Evolutionary conservation across 2,113 vertebrate genomes (phyloP).

Genomic region (Tor tambroides): DNA sequence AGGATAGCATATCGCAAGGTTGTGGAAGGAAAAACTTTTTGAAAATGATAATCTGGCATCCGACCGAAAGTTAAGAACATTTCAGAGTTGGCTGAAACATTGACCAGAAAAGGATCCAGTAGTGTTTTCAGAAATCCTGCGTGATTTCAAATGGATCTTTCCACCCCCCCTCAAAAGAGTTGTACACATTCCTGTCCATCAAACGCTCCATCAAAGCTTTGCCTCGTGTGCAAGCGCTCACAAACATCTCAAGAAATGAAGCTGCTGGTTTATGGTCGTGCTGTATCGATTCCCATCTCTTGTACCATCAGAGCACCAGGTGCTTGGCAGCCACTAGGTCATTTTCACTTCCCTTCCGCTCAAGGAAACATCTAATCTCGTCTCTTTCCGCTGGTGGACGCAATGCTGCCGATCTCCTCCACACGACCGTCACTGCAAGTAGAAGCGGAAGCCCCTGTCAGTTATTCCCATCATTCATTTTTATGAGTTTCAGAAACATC

Average conservation of each 20-base stretch:
- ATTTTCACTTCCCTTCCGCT: neutral
- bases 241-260: constrained; percentile 13
- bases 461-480: constrained; percentile 49
- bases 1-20: neutral
- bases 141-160: neutral
- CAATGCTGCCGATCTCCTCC: neutral
- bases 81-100: neutral
- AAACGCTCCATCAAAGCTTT: neutral
- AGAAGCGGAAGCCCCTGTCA: constrained; percentile 31
- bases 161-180: neutral
- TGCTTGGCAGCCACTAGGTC: constrained; percentile 9
- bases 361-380: constrained; percentile 14
- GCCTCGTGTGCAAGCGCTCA: neutral
- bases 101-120: neutral
- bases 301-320: constrained; percentile 18
- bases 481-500: constrained; percentile 47
- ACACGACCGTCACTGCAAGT: neutral
- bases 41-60: neutral
- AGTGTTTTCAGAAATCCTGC: neutral
- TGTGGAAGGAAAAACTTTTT: neutral
- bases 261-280: neutral
- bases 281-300: constrained; percentile 16
- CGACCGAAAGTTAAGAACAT: neutral
- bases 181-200: neutral
- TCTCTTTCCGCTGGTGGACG: neutral